Conservation (phyloP, 2,888 invertebrate genomes). For the Brachypterus glaber region DNA sequence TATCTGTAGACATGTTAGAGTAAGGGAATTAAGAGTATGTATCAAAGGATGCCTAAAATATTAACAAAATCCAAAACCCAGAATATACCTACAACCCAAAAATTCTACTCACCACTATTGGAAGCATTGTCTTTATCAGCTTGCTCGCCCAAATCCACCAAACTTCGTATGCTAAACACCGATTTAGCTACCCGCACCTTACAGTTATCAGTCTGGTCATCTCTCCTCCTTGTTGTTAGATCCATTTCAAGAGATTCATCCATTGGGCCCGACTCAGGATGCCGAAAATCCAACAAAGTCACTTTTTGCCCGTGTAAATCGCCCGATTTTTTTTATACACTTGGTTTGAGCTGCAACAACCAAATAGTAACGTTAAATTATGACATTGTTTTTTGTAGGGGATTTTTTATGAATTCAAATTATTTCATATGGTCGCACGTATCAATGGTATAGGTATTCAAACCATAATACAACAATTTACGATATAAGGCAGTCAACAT, state of each 20-base stretch:
- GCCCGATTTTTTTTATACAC: conserved; percentile 2
- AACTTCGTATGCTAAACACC: conserved; percentile 49
- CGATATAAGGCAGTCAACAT: too few relatives aligned
- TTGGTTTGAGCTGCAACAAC: background rate
- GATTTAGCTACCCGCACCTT: conserved; percentile 49
- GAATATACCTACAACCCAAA: background rate
- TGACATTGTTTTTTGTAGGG: too few relatives aligned
- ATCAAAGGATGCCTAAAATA: too few relatives aligned
- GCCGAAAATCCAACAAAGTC: conserved; percentile 7
- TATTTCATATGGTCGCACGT: too few relatives aligned
- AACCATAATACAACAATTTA: too few relatives aligned
- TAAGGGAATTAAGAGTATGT: too few relatives aligned
- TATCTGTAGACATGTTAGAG: too few relatives aligned
- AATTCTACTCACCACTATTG: conserved; percentile 22
- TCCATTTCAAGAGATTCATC: conserved; percentile 40
- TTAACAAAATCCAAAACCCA: too few relatives aligned
- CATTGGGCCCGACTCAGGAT: conserved; percentile 24
- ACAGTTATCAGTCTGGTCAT: conserved; percentile 33
- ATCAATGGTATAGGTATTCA: too few relatives aligned
- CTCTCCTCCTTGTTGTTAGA: conserved; percentile 42
- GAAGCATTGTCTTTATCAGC: conserved; percentile 18
- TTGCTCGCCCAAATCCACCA: conserved; percentile 47
- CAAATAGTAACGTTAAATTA: too few relatives aligned
- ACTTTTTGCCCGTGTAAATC: conserved; percentile 7
- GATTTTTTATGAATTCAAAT: too few relatives aligned